These are phyloP conservation scores for Trogon melanurus DNA, from an alignment of 2,113 vertebrate genomes.

Conservation along the genomic window DNA sequence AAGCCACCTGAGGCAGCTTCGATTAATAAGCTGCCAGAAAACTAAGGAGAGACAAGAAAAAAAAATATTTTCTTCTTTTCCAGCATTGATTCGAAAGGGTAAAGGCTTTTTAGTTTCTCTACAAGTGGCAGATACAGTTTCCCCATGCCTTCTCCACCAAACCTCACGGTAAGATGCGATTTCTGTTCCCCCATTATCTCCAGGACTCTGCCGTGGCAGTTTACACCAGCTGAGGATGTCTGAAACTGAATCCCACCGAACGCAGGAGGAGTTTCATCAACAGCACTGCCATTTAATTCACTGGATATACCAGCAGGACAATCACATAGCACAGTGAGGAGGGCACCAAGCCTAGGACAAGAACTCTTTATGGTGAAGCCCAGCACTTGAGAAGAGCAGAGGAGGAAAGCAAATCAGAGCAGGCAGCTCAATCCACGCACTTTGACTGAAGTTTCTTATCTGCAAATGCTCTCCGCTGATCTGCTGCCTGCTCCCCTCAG, in stretches of 20 bases:
- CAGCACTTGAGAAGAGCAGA: neutral
- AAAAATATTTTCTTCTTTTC: neutral
- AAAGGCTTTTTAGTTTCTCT: neutral
- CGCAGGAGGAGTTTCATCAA: neutral
- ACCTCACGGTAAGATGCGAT: neutral
- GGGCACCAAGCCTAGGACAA: neutral
- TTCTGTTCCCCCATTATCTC: neutral
- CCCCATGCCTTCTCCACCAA: neutral
- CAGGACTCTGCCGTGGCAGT: neutral
- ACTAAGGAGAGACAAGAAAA: neutral
- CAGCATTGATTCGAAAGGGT: neutral
- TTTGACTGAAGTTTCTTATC: neutral
- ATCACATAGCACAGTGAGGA: accelerated
- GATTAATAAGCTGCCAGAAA: conserved; percentile 7
- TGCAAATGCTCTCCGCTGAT: neutral
- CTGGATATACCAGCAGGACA: neutral
- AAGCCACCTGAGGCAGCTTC: neutral
- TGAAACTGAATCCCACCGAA: neutral
- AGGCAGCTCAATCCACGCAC: neutral
- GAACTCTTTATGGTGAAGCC: neutral
- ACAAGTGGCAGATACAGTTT: neutral
- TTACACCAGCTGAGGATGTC: neutral
- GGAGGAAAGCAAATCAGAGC: conserved; percentile 6
- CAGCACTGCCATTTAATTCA: neutral
- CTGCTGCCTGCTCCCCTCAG: neutral